These are phyloP conservation scores for Plebejus melissa DNA, from an alignment of 2,888 invertebrate genomes.

Conservation along the genomic window DNA sequence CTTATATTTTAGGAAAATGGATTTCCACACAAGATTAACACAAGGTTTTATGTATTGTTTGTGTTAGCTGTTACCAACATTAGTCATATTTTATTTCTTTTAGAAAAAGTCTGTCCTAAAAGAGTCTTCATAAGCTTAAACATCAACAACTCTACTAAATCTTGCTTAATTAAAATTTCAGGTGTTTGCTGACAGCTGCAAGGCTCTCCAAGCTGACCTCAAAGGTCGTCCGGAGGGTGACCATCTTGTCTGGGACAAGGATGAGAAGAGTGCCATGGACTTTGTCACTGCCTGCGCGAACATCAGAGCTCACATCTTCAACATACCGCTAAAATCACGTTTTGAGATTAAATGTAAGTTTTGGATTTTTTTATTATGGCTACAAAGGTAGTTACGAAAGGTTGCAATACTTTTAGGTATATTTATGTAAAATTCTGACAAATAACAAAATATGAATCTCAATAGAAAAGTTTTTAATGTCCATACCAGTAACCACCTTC, in stretches of 20 bases:
- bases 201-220: constrained; percentile 80
- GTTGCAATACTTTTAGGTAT: no score
- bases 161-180: constrained; percentile 35
- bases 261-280: constrained; percentile 94
- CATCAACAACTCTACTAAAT: background rate
- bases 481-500: no score
- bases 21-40: no score
- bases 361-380: no score
- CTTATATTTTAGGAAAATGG: no score
- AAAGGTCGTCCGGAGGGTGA: constrained; percentile 77
- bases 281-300: constrained; percentile 98
- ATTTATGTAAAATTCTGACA: no score
- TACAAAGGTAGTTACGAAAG: no score
- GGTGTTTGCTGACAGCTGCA: constrained; percentile 85
- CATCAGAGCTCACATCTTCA: constrained; percentile 93
- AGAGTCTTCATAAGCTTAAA: background rate
- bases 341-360: constrained; percentile 95
- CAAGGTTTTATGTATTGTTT: no score
- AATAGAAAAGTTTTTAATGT: no score
- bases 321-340: constrained; percentile 90
- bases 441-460: no score
- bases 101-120: background rate
- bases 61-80: background rate
- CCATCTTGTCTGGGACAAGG: constrained; percentile 98
- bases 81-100: background rate